A percentile compares a stretch with the other conserved stretches of the same genome.
These are phyloP conservation scores for Drosophila leontia DNA, from an alignment of 1,140 invertebrate species.

Conservation along the genomic window DNA sequence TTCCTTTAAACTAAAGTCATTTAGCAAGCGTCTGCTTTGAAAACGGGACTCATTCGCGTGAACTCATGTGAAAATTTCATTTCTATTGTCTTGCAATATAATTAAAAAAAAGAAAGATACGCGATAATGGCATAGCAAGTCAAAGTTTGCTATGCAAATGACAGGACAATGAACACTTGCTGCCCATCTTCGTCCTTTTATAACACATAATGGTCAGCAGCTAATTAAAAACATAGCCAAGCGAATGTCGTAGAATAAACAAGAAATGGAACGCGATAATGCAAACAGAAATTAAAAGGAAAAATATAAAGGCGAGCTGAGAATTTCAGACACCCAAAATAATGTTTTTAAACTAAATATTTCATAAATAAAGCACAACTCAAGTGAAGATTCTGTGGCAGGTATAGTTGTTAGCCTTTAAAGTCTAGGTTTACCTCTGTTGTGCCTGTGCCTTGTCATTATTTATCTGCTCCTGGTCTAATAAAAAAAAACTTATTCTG, in stretches of 20 bases:
- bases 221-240: conserved; percentile 74
- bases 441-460: conserved; percentile 68
- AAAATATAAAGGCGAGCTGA: conserved; percentile 12
- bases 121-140: conserved; percentile 53
- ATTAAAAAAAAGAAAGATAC: conserved; percentile 80
- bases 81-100: conserved; percentile 62
- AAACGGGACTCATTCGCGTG: conserved; percentile 66
- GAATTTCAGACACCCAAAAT: conserved; percentile 8
- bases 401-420: neutral
- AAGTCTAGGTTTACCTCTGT: conserved; percentile 10
- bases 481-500: conserved; percentile 31
- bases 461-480: conserved; percentile 64
- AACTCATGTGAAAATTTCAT: conserved; percentile 79
- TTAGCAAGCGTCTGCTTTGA: neutral
- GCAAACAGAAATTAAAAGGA: conserved; percentile 31
- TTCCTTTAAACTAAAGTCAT: neutral
- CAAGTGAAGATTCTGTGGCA: too few relatives aligned
- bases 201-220: conserved; percentile 57
- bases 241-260: conserved; percentile 68
- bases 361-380: neutral
- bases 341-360: neutral
- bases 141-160: conserved; percentile 82
- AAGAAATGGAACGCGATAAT: conserved; percentile 52
- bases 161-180: conserved; percentile 77
- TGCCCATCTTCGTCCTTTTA: conserved; percentile 42